These are phyloP conservation scores for Hyles vespertilio DNA, from an alignment of 1,140 invertebrate species.

Conservation along the genomic window DNA sequence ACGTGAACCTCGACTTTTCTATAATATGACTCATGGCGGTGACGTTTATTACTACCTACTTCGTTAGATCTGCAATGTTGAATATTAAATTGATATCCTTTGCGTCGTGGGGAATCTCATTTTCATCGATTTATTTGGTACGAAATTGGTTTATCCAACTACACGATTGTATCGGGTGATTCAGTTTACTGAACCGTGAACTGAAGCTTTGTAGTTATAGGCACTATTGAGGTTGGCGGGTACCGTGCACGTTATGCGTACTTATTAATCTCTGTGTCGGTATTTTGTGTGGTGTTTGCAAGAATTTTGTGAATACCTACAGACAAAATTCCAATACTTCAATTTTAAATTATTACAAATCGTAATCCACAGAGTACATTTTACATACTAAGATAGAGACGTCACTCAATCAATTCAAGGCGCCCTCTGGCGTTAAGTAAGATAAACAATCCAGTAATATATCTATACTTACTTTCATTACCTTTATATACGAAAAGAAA, in stretches of 20 bases:
- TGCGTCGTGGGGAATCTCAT: slow-evolving; percentile 31
- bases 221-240: not conserved
- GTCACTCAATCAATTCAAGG: no score
- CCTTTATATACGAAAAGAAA: no score
- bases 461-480: no score
- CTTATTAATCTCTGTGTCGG: no score
- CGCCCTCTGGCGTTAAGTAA: no score
- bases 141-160: slow-evolving; percentile 53
- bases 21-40: slow-evolving; percentile 22
- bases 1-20: slow-evolving; percentile 16
- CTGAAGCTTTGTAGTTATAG: slow-evolving; percentile 19
- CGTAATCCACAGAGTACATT: no score
- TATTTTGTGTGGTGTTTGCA: no score
- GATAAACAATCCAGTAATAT: no score
- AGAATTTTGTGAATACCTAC: not conserved
- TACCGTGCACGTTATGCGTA: not conserved
- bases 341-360: slow-evolving; percentile 24
- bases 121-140: slow-evolving; percentile 53
- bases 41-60: slow-evolving; percentile 24
- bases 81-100: slow-evolving; percentile 38
- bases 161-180: slow-evolving; percentile 45
- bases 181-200: slow-evolving; percentile 47
- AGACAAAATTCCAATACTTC: slow-evolving; percentile 9
- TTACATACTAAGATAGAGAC: no score
- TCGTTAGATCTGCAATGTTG: slow-evolving; percentile 19